Evolutionary conservation across 2,797 vertebrate species (phyloP), one percentile per base, ranked within the genome.

Genomic region (Tapirus indicus): DNA sequence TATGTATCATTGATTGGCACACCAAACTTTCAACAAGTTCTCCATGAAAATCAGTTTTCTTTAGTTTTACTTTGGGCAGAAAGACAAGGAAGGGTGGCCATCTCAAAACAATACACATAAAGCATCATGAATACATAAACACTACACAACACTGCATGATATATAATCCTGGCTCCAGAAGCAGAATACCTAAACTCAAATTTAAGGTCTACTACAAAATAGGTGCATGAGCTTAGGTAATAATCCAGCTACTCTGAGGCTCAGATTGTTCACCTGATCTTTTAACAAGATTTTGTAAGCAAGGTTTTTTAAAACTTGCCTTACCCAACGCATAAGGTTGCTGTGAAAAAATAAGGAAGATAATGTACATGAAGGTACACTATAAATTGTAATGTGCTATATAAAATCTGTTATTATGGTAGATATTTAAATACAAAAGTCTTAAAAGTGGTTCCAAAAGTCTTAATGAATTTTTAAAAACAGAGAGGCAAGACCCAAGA

Each of bases 381-480:
- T 68, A n/a, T 71, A 85, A 77, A 88, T 29, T 82, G 4, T 44
- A 89, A 52, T 23, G 29, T 52, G 12, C 47, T 75, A 84, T 0
- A 72, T 60, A 97, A 92, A 92, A 91, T 68, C 60, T 49, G 23
- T 86, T 58, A 29, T 60, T 74, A 56, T 17, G 13, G 79, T 25
- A 72, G 21, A 74, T 94, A 98, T 87, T 95, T 87, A 97, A 96
- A 96, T 16, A 98, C 96, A 98, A 98, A 82, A 88, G 54, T 41
- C 60, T 89, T 79, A 91, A 80, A 89, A 95, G 20, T 75, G 90
- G 89, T 98, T 99, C 98, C 98, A 98, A 98, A 99, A 94, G 98
- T 94, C 95, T 98, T 98, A 98, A 99, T 98, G 98, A 99, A 98
- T 88, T 96, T 97, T 98, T 71, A 35, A 98, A 98, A 98, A 99